These are phyloP conservation scores for Corythornis madagascariensis DNA, from an alignment of 2,113 vertebrate genomes.

Conservation along the genomic window DNA sequence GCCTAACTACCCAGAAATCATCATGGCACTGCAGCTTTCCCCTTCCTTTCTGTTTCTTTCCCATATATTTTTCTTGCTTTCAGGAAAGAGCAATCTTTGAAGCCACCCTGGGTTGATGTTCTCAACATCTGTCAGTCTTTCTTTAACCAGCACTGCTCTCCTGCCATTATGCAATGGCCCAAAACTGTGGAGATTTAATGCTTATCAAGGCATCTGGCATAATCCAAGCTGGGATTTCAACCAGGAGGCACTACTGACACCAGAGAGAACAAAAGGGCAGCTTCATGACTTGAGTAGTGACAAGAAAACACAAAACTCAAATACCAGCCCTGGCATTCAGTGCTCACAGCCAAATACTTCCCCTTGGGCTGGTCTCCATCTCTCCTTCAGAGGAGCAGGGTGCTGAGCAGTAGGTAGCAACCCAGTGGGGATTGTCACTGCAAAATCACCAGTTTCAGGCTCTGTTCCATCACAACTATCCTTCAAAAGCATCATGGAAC, in stretches of 20 bases:
- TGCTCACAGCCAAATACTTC: not conserved
- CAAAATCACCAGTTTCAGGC: not conserved
- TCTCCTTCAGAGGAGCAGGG: not conserved
- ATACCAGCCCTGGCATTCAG: not conserved
- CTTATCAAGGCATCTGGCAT: not conserved
- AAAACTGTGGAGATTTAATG: accelerated
- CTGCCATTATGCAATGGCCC: not conserved
- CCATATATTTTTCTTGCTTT: not conserved
- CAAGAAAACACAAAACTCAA: not conserved
- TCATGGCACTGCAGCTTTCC: not conserved
- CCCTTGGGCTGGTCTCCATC: not conserved
- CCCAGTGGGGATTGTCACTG: not conserved
- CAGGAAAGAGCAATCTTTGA: not conserved
- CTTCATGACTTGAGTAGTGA: not conserved
- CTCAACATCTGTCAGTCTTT: not conserved
- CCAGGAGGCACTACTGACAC: not conserved
- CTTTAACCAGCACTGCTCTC: not conserved
- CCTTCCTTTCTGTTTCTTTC: not conserved
- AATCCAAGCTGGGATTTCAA: not conserved
- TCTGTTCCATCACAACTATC: not conserved
- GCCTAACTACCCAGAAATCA: not conserved
- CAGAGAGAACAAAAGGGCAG: not conserved
- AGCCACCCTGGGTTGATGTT: not conserved
- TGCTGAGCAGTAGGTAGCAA: not conserved
- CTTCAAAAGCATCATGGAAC: not conserved